Evolutionary conservation across 2,888 invertebrate genomes (phyloP).

Genomic region (Tetranychus piercei): DNA sequence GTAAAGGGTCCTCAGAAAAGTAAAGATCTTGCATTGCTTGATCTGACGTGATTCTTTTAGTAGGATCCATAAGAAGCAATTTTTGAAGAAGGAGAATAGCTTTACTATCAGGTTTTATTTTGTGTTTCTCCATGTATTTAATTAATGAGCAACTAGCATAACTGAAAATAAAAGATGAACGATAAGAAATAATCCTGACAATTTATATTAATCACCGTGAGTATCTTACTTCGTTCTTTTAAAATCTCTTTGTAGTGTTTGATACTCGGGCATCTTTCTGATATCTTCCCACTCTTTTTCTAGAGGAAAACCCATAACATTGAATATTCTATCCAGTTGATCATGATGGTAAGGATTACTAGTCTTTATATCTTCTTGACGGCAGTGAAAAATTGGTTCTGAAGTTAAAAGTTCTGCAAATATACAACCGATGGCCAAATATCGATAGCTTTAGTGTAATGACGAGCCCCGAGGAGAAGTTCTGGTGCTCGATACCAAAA

Average conservation of each 20-base stretch:
- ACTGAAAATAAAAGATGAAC: constrained; percentile 37
- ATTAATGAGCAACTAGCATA: constrained; percentile 70
- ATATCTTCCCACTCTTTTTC: constrained; percentile 99
- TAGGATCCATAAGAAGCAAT: constrained; percentile 87
- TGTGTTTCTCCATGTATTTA: constrained; percentile 87
- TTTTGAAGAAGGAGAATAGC: constrained; percentile 71
- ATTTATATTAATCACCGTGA: not conserved
- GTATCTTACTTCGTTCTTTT: constrained; percentile 53
- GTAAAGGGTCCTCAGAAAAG: constrained; percentile 80
- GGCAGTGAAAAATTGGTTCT: constrained; percentile 96
- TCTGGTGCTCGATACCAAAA: constrained; percentile 99
- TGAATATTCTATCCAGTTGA: constrained; percentile 91
- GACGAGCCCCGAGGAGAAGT: constrained; percentile 72
- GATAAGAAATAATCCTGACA: constrained; percentile 16
- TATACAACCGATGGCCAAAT: constrained; percentile 98
- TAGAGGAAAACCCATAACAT: constrained; percentile 95
- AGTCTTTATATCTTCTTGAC: constrained; percentile 98
- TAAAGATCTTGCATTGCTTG: constrained; percentile 95
- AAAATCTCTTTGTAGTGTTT: constrained; percentile 82
- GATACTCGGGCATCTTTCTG: constrained; percentile 96
- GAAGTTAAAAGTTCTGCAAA: constrained; percentile 96
- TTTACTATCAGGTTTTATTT: constrained; percentile 79
- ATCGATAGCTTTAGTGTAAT: constrained; percentile 95
- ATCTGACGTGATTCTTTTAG: constrained; percentile 86
- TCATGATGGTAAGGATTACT: constrained; percentile 99